Percentiles rank a stretch among this genome's conserved stretches.
Conservation (phyloP, 2,797 vertebrate species). For the Clamator glandarius region DNA sequence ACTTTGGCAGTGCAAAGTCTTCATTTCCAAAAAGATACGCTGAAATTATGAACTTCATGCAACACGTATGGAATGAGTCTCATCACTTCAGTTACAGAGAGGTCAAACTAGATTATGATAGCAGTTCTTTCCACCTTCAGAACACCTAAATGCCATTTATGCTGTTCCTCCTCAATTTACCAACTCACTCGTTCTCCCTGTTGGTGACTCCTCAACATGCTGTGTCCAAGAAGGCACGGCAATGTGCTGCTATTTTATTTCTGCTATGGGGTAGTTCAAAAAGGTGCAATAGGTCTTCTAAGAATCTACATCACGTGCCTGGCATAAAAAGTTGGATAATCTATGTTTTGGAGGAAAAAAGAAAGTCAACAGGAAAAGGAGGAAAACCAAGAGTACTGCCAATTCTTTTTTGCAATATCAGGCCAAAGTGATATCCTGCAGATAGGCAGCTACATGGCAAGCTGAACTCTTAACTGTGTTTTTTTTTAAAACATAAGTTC, state of each 20-base stretch:
- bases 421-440: background rate
- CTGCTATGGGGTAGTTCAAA: background rate
- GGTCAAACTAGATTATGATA: background rate
- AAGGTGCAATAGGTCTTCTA: background rate
- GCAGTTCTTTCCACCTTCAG: background rate
- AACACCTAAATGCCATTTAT: background rate
- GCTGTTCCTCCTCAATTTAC: background rate
- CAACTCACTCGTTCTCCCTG: background rate
- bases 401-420: background rate
- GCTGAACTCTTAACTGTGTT: background rate
- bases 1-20: background rate
- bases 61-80: background rate
- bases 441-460: background rate
- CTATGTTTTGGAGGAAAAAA: background rate
- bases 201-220: background rate
- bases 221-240: background rate
- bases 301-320: background rate
- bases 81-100: background rate
- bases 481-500: background rate
- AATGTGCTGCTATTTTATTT: background rate
- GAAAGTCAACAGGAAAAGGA: slow-evolving; percentile 34
- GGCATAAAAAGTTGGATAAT: background rate
- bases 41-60: background rate
- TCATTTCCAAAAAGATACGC: background rate
- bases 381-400: background rate